Evolutionary conservation across 2,888 invertebrate species (phyloP), one percentile per base, ranked within the genome.

Genomic region (Plagiodera versicolora): DNA sequence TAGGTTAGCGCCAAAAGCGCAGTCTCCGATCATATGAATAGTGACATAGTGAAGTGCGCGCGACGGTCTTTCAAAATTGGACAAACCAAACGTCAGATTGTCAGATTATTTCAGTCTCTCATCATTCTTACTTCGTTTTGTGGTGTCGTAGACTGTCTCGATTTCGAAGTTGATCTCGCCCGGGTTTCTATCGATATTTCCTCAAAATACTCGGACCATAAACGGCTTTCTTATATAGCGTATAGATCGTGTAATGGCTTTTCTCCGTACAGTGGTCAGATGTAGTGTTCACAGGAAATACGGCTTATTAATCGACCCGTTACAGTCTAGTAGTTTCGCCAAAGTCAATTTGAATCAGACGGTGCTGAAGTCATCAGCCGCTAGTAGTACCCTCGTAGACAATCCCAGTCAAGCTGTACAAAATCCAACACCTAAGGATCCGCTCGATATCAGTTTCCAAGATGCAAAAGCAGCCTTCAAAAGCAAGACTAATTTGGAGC

Each of bases 401-500:
- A 62, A 65, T 55, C 53, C 56, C 45, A 44, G 62, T 3, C 67
- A 63, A 58, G 57, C 65, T 16, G 58, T 64, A 50, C 65, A 69
- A 45, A 66, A 64, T 48, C 68, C 68, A 59, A 51, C 68, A 10
- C 70, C 69, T 17, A 70, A 63, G 48, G 74, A 75, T 56, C 72
- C 73, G 10, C 84, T 95, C 71, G 95, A 95, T 81, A 86, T 92
- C 67, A 85, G 85, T 70, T 98, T 98, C 82, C 89, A 89, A 81
- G 92, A 95, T 84, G 90, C 93, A 20, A 84, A 89, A 73, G 94
- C 95, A 70, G 92, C 97, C 20, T 98, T 95, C 84, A 94, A 94
- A 81, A 95, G 95, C 82, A 98, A 98, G 85, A 94, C 93, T 72
- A 96, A 92, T 70, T 88, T 86, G 83, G 97, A 98, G 82, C 86